Percentiles rank a stretch among this genome's conserved stretches.
phyloP scores from a whole-genome alignment of 2,797 vertebrate species.

The Cossypha heuglini region DNA sequence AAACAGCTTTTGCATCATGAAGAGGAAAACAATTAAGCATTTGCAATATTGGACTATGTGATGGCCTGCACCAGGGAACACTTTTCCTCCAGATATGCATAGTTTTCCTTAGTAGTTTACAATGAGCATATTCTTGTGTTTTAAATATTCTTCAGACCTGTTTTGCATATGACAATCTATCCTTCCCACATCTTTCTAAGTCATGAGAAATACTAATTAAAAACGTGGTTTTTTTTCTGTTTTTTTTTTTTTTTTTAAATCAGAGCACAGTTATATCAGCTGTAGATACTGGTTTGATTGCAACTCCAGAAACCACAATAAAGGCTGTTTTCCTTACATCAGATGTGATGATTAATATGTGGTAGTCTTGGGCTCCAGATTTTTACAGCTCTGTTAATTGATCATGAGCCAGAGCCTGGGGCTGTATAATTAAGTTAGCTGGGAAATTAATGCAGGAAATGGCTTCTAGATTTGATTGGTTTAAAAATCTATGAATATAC shows the following conservation, averaged over 20 bases:
- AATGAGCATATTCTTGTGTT: not conserved
- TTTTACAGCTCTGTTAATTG: constrained; percentile 69
- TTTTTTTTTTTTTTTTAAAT: not conserved
- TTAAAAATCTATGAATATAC: constrained; percentile 66
- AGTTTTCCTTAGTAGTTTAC: not conserved
- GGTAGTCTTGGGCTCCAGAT: constrained; percentile 36
- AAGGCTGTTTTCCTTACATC: constrained; percentile 46
- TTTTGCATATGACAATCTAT: not conserved
- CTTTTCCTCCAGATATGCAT: not conserved
- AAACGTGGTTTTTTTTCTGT: no score
- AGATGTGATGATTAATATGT: constrained; percentile 65
- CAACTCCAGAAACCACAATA: constrained; percentile 47
- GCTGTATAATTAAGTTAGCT: constrained; percentile 72
- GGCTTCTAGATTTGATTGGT: constrained; percentile 69
- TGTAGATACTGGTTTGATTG: constrained; percentile 35
- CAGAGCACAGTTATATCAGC: not conserved
- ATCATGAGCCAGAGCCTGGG: constrained; percentile 62
- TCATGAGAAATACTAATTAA: constrained; percentile 2
- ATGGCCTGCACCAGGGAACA: not conserved
- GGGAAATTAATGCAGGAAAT: constrained; percentile 72
- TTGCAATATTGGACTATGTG: not conserved
- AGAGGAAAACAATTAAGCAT: not conserved
- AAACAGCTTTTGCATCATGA: not conserved
- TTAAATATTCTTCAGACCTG: not conserved
- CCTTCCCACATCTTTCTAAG: not conserved